phyloP scores from a whole-genome alignment of 2,797 vertebrate genomes.

The Ataeniobius toweri region DNA sequence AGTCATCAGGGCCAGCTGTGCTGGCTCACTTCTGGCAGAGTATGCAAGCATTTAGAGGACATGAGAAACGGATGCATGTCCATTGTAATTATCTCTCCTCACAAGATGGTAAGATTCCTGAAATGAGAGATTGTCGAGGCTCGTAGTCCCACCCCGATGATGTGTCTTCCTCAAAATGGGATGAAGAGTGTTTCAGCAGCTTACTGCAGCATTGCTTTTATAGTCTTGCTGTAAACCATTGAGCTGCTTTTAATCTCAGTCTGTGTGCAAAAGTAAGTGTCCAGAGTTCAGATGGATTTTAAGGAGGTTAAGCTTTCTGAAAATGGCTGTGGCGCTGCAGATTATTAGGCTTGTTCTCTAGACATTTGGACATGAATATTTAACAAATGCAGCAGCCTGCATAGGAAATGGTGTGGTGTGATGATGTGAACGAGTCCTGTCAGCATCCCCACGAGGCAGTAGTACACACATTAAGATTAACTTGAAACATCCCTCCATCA shows the following conservation, averaged over 20 bases:
- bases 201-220: constrained; percentile 48
- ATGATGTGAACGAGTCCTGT: constrained; percentile 29
- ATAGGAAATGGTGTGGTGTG: constrained; percentile 9
- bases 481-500: constrained; percentile 4
- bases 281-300: constrained; percentile 61
- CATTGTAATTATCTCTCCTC: constrained; percentile 42
- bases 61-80: constrained; percentile 42
- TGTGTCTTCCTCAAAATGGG: constrained; percentile 17
- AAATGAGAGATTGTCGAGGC: constrained; percentile 15
- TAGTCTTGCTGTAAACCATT: constrained; percentile 36
- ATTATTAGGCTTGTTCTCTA: constrained; percentile 53
- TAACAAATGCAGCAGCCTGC: constrained; percentile 18
- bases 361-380: constrained; percentile 28
- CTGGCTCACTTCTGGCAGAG: constrained; percentile 67
- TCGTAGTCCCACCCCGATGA: neutral
- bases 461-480: constrained; percentile 1
- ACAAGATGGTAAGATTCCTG: constrained; percentile 42
- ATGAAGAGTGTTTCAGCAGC: constrained; percentile 40
- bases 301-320: constrained; percentile 61
- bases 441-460: constrained; percentile 6
- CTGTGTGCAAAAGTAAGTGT: constrained; percentile 57
- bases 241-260: constrained; percentile 53
- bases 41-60: constrained; percentile 22
- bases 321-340: constrained; percentile 51
- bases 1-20: constrained; percentile 74